Base-by-base conservation (phyloP, 2,113 vertebrate genomes). In the Camelus bactrianus region DNA sequence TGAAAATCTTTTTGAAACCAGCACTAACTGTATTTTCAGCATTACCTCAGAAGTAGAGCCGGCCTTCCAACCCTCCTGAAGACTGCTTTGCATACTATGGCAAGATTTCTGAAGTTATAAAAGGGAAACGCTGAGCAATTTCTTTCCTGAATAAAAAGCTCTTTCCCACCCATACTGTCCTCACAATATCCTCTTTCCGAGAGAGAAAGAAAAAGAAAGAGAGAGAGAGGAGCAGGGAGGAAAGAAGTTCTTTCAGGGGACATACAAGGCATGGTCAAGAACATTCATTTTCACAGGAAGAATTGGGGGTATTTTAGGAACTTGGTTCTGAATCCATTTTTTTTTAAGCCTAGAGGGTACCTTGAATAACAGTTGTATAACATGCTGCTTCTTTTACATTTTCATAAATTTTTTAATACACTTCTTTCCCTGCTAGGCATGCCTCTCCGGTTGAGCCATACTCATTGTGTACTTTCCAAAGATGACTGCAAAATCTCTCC, bases 351-450 rank as follows among this genome's bases (percentile, higher is more conserved):
- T 52, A 83, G 26, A 48, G 56, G 9, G 19, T 84, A 13, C 35
- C 58, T 5, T 30, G 19, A 91, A 69, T 60, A 62, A 72, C 1
- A 62, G 60, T 32, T 94, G 42, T 62, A 35, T 62, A 67, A 77
- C 70, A 87, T 87, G 56, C 19, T 65, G 48, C 22, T 86, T 64
- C 81, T n/a, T 38, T 7, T 16, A 65, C 24, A 75, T 91, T 95
- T 95, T 86, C 76, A 84, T 91, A 77, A 91, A 84, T 91, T 88
- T 10, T 82, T 42, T 14, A 81, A 26, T 87, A 35, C 83, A 72
- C 60, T 79, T n/a, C 35, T 86, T 86, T 70, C 24, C 10, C 10
- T 82, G 81, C 19, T 30, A 91, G n/a, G 22, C n/a, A 48, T 64
- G n/a, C 13, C 24, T 81, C 89, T 81, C 52, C 48, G 62, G 35